Base-by-base conservation (phyloP, 35 echinoderm and acorn worm genomes). In the Chiridota heheva region DNA sequence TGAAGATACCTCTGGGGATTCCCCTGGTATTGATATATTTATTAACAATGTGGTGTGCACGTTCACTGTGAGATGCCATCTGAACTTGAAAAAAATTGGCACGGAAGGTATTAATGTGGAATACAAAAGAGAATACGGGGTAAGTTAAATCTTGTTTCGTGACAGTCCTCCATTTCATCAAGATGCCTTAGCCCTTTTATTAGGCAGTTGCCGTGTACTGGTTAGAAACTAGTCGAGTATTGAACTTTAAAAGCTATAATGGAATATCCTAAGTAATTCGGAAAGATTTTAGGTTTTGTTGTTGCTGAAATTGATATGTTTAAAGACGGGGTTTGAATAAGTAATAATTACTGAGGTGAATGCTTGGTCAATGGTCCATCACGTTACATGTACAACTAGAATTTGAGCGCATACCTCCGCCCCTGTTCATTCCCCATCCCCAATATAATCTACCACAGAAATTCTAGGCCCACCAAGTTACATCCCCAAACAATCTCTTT, bases 21-120 rank as follows among this genome's bases (percentile, higher is more conserved):
- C 60, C 12, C 72, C 73, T 20, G 84, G 87, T 48, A 81, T 95
- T 60, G 91, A 95, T 68, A 89, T 95, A 63, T 86, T 85, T 77
- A 97, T 97, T 40, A 97, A 90, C 56, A 97, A 97, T 67, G 93
- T 97, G 56, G 93, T 97, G 69, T 91, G 93, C 44, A 81, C 93
- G 4, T 97, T 97, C 48, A 82, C 79, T 69, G 81, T 90, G 2
- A 56, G 88, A 55, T 97, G 93, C 39, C 93, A 97, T 62, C 61
- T 97, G n/a, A 97, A 97, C 61, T 73, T 97, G 6, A 60, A 82
- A 43, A 86, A 47, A 70, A 97, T 97, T 30, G 93, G 88, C 0
- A 70, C 72, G 64, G 85, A 78, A 68, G 93, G 88, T 2, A 24
- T 77, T 1, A 97, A 97, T 77, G 93, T 97, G 48, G 93, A 97